Base-by-base conservation (phyloP, 2,888 invertebrate species). In the Erebia epiphron region DNA sequence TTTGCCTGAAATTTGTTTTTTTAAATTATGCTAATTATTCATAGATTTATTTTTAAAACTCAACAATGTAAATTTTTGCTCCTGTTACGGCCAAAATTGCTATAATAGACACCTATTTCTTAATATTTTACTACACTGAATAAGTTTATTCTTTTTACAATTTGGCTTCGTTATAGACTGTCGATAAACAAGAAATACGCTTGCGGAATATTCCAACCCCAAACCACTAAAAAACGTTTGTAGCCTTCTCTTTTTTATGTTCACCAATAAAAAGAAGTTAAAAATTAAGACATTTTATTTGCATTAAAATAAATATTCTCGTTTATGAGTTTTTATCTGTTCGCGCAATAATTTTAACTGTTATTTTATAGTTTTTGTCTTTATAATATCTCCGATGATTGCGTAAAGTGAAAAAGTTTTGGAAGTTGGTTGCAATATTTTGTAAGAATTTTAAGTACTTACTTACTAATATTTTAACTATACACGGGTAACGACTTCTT, bases 241-340 rank as follows among this genome's bases (percentile, higher is more conserved):
- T 57, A 66, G 46, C 66, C 66, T 66, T 66, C 56, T 66, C 43
- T 46, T 66, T 58, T 66, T 66, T 57, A 66, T 66, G 66, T 66
- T 54, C 56, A 57, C 57, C 56, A 66, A 54, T 66, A 56, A 56
- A 66, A 66, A 66, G 56, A 56, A 43, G 54, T 66, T 71, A 67
- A 71, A 65, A 71, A 71, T 71, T 58, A 68, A 71, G 71, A 68
- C 71, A 68, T 71, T 64, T 68, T 21, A 63, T 56, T 64, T 64
- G 49, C 65, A 68, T 68, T 68, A 56, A 71, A 43, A 56, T 49
- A 62, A 62, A 54, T 65, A 43, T 63, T 67, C 61, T 70, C 26
- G 49, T 21, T 57, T 58, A 57, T 9, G 52, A 62, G 14, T 64
- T 64, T 66, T 66, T 66, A 65, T 66, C 46, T 26, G 56, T 57